phyloP scores from a whole-genome alignment of 2,888 invertebrate species.

The Andrena bicolor region DNA sequence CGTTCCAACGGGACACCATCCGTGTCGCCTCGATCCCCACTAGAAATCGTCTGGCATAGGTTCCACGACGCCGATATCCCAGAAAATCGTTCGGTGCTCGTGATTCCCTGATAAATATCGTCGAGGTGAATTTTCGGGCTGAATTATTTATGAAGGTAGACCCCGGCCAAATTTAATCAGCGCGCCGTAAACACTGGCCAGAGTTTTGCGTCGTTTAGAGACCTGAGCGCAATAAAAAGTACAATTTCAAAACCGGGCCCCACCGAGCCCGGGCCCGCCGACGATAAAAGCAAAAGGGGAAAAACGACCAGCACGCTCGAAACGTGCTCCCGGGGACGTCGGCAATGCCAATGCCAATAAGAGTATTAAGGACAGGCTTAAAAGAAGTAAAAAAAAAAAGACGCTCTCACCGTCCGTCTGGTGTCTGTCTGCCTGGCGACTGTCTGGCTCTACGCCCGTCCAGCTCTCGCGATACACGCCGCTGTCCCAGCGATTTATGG shows the following conservation, averaged over 20 bases:
- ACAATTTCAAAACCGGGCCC: conserved; percentile 58
- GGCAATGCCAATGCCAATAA: conserved; percentile 57
- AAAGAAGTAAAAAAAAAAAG: conserved; percentile 65
- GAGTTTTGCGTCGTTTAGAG: conserved; percentile 26
- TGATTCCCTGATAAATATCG: conserved; percentile 7
- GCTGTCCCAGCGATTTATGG: conserved; percentile 46
- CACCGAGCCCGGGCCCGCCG: background rate
- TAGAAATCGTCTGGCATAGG: background rate
- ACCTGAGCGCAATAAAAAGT: conserved; percentile 41
- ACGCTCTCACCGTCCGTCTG: conserved; percentile 65
- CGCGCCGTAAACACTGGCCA: conserved; percentile 29
- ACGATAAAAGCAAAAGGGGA: conserved; percentile 45
- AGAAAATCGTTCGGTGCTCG: background rate
- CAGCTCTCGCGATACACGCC: conserved; percentile 18
- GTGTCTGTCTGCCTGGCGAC: conserved; percentile 77
- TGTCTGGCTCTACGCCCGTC: conserved; percentile 66
- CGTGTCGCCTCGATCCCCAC: conserved; percentile 27
- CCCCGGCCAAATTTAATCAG: conserved; percentile 26
- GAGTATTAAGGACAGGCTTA: conserved; percentile 60
- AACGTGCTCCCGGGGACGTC: conserved; percentile 42
- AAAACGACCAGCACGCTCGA: conserved; percentile 15
- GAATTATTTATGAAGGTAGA: conserved; percentile 51
- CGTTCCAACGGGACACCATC: conserved; percentile 25
- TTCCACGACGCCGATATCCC: background rate
- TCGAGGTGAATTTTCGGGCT: conserved; percentile 10